Conservation (phyloP, 2,113 vertebrate genomes). For the Hypomesus transpacificus region DNA sequence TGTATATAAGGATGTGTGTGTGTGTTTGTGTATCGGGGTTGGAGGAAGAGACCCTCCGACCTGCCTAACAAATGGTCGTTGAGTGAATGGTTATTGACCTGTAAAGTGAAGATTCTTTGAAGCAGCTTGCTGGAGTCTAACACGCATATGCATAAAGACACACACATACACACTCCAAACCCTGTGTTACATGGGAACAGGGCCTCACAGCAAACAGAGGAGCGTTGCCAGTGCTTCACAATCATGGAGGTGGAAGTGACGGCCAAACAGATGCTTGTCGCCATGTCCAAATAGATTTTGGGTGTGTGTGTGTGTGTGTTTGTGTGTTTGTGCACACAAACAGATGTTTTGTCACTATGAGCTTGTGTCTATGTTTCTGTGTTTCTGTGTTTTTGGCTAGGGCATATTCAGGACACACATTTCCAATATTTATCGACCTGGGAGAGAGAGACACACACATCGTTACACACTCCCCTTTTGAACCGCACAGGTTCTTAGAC, state of each 20-base stretch:
- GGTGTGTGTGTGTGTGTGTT: slow-evolving; percentile 17
- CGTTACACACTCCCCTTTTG: slow-evolving; percentile 8
- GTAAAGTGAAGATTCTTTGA: too few relatives aligned
- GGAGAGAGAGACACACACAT: not conserved
- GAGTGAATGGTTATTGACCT: too few relatives aligned
- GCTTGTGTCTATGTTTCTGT: slow-evolving; percentile 37
- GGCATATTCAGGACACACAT: slow-evolving; percentile 36
- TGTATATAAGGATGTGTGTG: not conserved
- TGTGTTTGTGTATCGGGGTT: not conserved
- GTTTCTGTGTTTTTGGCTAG: slow-evolving; percentile 48
- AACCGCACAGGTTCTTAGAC: slow-evolving; percentile 2
- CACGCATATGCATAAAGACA: too few relatives aligned
- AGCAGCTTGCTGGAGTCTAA: too few relatives aligned
- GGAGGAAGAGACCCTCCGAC: not conserved
- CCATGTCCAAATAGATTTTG: slow-evolving; percentile 50
- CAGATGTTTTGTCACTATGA: slow-evolving; percentile 51
- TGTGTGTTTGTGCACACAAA: slow-evolving; percentile 29
- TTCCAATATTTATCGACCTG: slow-evolving; percentile 14
- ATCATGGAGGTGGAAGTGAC: slow-evolving; percentile 43
- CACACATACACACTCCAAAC: slow-evolving; percentile 42
- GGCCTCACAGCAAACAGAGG: slow-evolving; percentile 9
- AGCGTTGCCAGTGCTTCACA: slow-evolving; percentile 51
- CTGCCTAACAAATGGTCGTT: too few relatives aligned
- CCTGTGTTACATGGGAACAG: slow-evolving; percentile 36
- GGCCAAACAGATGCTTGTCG: slow-evolving; percentile 64